Evolutionary conservation across 2,113 vertebrate species (phyloP).

Genomic region (Clarias magur): DNA sequence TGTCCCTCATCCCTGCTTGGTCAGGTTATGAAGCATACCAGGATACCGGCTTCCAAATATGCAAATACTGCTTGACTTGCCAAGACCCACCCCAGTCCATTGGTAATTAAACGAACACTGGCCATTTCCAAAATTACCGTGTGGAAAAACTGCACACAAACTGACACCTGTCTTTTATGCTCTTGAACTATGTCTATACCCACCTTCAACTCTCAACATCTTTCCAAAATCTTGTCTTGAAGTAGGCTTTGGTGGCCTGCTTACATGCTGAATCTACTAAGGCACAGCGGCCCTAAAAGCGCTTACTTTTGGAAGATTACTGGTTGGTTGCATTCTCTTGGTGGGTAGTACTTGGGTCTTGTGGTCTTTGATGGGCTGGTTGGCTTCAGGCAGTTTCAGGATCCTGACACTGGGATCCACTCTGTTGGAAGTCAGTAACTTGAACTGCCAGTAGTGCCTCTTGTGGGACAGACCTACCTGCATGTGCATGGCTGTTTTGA

Average conservation of each 20-base stretch:
- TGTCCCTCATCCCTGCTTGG: background rate
- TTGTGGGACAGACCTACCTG: background rate
- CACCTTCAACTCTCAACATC: background rate
- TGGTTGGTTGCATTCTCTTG: background rate
- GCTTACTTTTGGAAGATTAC: background rate
- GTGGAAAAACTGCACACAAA: background rate
- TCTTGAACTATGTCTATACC: background rate
- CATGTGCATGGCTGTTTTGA: background rate
- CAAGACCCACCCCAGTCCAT: background rate
- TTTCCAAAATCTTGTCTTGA: background rate
- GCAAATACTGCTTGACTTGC: background rate
- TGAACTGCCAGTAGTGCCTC: background rate
- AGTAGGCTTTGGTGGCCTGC: background rate
- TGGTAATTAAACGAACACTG: background rate
- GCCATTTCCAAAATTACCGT: background rate
- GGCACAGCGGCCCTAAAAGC: background rate
- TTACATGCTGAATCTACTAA: background rate
- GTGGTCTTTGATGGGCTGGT: background rate
- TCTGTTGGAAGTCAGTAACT: background rate
- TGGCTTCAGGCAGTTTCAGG: background rate
- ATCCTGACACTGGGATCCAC: background rate
- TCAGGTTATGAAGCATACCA: background rate
- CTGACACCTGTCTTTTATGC: background rate
- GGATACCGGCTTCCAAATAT: background rate
- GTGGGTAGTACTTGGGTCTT: background rate